These are phyloP conservation scores for Austrofundulus limnaeus DNA, from an alignment of 2,113 vertebrate genomes.

Conservation along the genomic window DNA sequence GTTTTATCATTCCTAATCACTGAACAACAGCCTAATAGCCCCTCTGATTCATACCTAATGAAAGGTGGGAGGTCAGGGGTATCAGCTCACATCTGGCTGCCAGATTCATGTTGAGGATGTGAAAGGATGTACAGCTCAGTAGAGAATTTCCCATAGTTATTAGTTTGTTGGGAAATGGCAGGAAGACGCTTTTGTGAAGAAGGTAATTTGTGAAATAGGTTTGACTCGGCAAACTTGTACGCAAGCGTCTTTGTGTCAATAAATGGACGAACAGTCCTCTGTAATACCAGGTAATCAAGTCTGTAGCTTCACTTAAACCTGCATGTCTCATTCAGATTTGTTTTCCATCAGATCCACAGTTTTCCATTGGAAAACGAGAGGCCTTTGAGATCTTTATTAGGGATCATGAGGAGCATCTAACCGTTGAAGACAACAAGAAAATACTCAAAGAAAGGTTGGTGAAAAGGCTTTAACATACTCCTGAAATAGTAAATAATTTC, in stretches of 20 bases:
- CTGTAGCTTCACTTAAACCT: background rate
- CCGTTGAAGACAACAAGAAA: conserved; percentile 87
- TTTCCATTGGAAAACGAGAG: conserved; percentile 87
- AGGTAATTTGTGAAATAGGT: background rate
- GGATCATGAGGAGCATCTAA: conserved; percentile 82
- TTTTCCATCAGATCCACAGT: conserved; percentile 57
- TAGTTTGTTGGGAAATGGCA: conserved; percentile 12
- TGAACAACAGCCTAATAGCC: conserved; percentile 34
- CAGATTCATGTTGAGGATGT: conserved; percentile 46
- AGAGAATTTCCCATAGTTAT: conserved; percentile 14
- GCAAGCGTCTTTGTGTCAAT: background rate
- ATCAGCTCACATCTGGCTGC: conserved; percentile 59
- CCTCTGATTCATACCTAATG: conserved; percentile 28
- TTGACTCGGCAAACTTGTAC: conserved; percentile 3
- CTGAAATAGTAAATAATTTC: background rate
- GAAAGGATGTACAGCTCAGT: conserved; percentile 36
- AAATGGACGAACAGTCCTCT: background rate
- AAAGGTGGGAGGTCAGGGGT: conserved; percentile 44
- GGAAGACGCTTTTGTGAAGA: background rate
- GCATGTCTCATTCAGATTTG: background rate
- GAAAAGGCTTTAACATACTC: background rate
- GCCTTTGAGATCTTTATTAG: conserved; percentile 89
- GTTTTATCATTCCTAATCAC: conserved; percentile 48
- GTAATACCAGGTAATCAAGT: too few relatives aligned
- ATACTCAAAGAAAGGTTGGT: conserved; percentile 88